Evolutionary conservation across 2,797 vertebrate genomes (phyloP), one percentile per base, ranked within the genome.

Genomic region (Leptodactylus fallax): DNA sequence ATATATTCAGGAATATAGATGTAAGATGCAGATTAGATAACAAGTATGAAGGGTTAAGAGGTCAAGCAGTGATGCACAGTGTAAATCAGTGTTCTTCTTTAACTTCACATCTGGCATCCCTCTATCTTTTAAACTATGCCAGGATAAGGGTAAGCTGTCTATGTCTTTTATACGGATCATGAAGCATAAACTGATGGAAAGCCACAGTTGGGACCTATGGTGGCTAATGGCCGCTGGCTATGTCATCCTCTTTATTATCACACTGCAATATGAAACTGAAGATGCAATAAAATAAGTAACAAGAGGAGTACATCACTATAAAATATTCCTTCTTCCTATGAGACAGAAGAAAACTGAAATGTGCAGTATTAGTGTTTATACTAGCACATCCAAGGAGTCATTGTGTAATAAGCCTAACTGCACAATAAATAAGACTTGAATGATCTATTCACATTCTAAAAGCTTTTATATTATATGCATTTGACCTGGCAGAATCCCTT

Each of bases 11-110:
- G 88, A 77, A 89, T 89, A 86, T 49, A 89, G 79, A 86, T 89
- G 79, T 89, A 86, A 82, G 71, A 27, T 86, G n/a, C 84, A 89
- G 83, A 89, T 86, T 89, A 86, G 79, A 86, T 86, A 89, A 86
- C 85, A 89, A 79, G 84, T 77, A 86, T 79, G 61, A 61, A 49
- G 60, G 84, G 88, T 89, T 71, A 69, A 53, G 79, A 83, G 84
- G 87, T 83, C 83, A 86, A 82, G 79, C 78, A 82, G 71, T 85
- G 58, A 85, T 85, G 83, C 86, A 83, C 49, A 79, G 8, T 83
- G 53, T 82, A 51, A 55, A 78, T 60, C 84, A 67, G 51, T 55
- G 65, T 36, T 85, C 67, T 78, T 56, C 79, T 86, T 81, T 78
- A 86, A 72, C 88, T 72, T 77, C 71, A 83, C 83, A 83, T 89